Evolutionary conservation across 2,113 vertebrate genomes (phyloP), one percentile per base, ranked within the genome.

Genomic region (Hyperoodon ampullatus): DNA sequence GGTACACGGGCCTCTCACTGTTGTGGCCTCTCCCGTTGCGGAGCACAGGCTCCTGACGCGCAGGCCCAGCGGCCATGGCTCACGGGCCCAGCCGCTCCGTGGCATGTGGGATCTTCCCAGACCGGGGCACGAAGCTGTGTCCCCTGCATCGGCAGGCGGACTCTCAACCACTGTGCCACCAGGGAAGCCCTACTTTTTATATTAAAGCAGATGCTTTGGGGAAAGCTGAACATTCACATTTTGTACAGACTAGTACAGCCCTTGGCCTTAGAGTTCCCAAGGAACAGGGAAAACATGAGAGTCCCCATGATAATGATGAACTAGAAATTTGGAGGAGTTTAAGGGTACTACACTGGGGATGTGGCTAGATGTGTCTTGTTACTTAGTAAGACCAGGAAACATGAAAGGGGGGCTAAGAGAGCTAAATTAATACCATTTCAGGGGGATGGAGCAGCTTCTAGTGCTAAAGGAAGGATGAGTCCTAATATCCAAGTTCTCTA

Each of bases 191-290:
- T 39, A 42, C 30, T 63, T 94, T 90, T 95, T 72, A 44, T 93
- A 68, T 95, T 35, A 81, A 95, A 86, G 50, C 35, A 55, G 60
- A 95, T 53, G 26, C 71, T 91, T 94, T 74, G 19, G 61, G 44
- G 24, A 61, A 95, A 78, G 47, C 66, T 63, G 33, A 75, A 75
- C 16, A 53, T n/a, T 60, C 21, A 58, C 44, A 92, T 72, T 97
- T 47, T 26, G 5, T 55, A 83, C 30, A 82, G 70, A 78, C 7
- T 53, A 77, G 33, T 63, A 61, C 1, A 74, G 35, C 14, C 11
- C 18, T 94, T 83, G 68, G 23, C n/a, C 47, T 88, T 72, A 63
- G 77, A 16, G 28, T 84, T 93, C 70, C 50, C 71, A 80, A 30
- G 21, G 10, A 82, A 85, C 15, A 75, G 44, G 60, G 26, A 70